Conservation (phyloP, 53 echinoderm and acorn worm genomes). For the Luidia sarsii region DNA sequence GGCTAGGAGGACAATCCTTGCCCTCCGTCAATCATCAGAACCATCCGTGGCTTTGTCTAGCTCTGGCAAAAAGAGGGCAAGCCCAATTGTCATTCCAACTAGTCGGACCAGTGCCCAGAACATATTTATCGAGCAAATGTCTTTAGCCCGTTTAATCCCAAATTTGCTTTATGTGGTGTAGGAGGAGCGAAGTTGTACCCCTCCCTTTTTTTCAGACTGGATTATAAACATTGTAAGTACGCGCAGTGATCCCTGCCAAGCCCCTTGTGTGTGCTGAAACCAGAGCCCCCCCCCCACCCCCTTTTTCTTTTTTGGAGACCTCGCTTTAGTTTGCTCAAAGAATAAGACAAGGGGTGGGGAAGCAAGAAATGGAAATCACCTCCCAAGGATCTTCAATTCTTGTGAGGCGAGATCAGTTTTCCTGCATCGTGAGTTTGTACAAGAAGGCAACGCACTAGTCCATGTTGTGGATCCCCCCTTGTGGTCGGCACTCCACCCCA, state of each 20-base stretch:
- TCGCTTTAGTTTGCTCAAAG: no score
- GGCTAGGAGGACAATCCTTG: background rate
- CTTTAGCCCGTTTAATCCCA: constrained; percentile 11
- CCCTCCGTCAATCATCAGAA: constrained; percentile 5
- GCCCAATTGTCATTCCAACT: background rate
- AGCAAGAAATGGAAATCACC: background rate
- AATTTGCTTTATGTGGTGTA: background rate
- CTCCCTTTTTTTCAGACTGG: background rate
- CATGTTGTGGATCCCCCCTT: no score
- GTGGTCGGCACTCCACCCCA: no score
- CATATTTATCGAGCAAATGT: constrained; percentile 23
- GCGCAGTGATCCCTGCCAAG: no score
- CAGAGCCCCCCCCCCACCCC: no score
- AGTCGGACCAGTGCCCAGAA: background rate
- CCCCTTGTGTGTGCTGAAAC: no score
- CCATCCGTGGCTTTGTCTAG: background rate
- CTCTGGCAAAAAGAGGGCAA: background rate
- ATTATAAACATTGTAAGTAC: no score
- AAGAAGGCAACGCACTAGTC: no score
- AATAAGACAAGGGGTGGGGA: background rate
- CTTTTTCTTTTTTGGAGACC: no score
- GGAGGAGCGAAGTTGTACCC: background rate
- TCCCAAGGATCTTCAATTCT: background rate
- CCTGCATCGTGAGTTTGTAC: background rate
- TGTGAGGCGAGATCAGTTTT: background rate